Evolutionary conservation across 37 sponge, comb jelly and placozoan species (phyloP), one percentile per base, ranked within the genome.

Genomic region (Spongia lamella): DNA sequence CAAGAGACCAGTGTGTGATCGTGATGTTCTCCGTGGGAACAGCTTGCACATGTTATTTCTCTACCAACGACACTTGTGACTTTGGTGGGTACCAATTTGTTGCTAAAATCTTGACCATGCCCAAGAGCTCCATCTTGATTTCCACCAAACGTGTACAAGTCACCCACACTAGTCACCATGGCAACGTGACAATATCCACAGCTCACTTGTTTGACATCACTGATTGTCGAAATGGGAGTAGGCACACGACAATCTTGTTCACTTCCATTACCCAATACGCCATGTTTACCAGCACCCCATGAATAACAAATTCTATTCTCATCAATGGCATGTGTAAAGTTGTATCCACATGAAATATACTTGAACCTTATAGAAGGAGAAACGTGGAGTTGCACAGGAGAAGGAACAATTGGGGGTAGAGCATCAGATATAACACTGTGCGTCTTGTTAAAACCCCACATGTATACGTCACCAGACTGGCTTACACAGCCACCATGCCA

Each of bases 1-100:
- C 87, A 69, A 35, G 77, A 79, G 4, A 80, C 84, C 0, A 91
- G 77, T 32, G 87, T 91, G 81, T 91, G 92, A 13, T 66, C 71
- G 38, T 86, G 86, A 39, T 83, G 79, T 73, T 82, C 82, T 22
- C 92, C 92, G 49, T 57, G 47, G 30, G 92, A 86, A 31, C 84
- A 87, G 63, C 84, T 86, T 43, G 62, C 56, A 36, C 83, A 66
- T 16, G 47, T 32, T 20, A 82, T 39, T 2, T 36, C 65, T 11
- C 53, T 13, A 4, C 63, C 66, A 0, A 25, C 38, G 47, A 82
- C 27, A n/a, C 15, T 51, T 0, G 32, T 58, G 3, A 82, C 83
- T 49, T 52, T 34, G 7, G 31, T 35, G 16, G 65, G 83, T 27
- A 30, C n/a, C 34, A 56, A 11, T 64, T 55, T 52, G 55, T 82